Percentiles rank a stretch among this genome's conserved stretches.
Evolutionary conservation across 2,797 vertebrate genomes (phyloP).

Genomic region (Aldrovandia affinis): DNA sequence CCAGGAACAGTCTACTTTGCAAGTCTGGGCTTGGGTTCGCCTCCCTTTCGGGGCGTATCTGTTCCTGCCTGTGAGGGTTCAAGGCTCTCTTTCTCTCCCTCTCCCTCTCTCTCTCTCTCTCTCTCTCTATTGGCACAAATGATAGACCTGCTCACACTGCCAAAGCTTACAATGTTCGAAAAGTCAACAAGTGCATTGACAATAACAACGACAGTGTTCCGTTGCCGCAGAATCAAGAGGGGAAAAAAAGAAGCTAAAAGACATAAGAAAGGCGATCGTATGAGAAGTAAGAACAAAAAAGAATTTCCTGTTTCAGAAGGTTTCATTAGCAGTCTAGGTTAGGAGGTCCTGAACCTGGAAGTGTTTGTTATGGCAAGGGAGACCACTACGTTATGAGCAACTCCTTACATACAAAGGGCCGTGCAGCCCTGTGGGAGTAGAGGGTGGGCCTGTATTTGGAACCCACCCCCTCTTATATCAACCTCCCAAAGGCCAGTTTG

Average conservation of each 20-base stretch:
- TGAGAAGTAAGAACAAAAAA: neutral
- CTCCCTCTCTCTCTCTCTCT: neutral
- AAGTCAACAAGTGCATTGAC: conserved; percentile 16
- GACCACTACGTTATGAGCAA: neutral
- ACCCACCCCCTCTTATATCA: neutral
- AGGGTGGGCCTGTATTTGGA: neutral
- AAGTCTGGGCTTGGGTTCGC: conserved; percentile 72
- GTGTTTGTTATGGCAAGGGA: neutral
- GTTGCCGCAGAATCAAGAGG: neutral
- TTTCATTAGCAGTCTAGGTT: neutral
- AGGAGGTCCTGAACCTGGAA: neutral
- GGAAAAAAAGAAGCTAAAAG: neutral
- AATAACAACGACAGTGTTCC: neutral
- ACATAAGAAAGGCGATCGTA: neutral
- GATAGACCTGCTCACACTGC: neutral
- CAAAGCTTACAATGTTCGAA: conserved; percentile 7
- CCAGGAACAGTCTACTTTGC: conserved; percentile 61
- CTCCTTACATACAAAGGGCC: too few relatives aligned
- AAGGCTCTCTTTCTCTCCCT: conserved; percentile 49
- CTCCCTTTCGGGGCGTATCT: conserved; percentile 75
- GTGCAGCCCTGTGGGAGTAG: neutral
- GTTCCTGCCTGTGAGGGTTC: conserved; percentile 68
- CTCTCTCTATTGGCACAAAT: conserved; percentile 28
- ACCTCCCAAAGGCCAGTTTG: too few relatives aligned
- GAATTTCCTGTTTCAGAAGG: neutral